Evolutionary conservation across 1,140 invertebrate genomes (phyloP).

Genomic region (Eriosoma lanigerum): DNA sequence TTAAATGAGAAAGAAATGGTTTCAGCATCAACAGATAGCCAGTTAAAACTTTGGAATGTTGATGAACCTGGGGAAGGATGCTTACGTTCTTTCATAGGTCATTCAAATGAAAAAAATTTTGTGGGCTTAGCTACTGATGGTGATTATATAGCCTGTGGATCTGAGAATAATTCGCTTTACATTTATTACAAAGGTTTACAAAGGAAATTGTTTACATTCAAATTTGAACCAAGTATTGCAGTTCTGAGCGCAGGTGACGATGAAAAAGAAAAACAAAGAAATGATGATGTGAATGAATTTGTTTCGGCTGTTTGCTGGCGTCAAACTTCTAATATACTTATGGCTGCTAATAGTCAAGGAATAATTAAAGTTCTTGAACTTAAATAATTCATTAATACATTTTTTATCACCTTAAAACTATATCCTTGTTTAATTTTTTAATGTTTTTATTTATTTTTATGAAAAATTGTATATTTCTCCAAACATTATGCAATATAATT

Average conservation of each 20-base stretch:
- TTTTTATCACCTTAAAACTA: not conserved
- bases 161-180: slow-evolving; percentile 93
- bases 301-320: slow-evolving; percentile 96
- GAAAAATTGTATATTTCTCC: not conserved
- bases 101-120: slow-evolving; percentile 96
- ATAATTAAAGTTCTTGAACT: slow-evolving; percentile 85
- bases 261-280: slow-evolving; percentile 77
- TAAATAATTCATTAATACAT: slow-evolving; percentile 60
- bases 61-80: slow-evolving; percentile 70
- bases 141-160: slow-evolving; percentile 92
- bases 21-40: slow-evolving; percentile 92
- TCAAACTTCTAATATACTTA: slow-evolving; percentile 79
- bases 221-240: slow-evolving; percentile 82
- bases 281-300: slow-evolving; percentile 89
- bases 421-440: not conserved
- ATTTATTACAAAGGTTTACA: slow-evolving; percentile 91
- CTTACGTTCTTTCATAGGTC: slow-evolving; percentile 85
- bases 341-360: slow-evolving; percentile 95
- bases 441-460: slow-evolving; percentile 36
- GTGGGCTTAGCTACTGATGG: slow-evolving; percentile 94
- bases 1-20: slow-evolving; percentile 86
- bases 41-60: slow-evolving; percentile 91
- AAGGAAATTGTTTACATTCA: slow-evolving; percentile 83
- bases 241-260: slow-evolving; percentile 61
- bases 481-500: slow-evolving; percentile 18